These are phyloP conservation scores for Periophthalmodon schlosseri DNA, from an alignment of 2,113 vertebrate genomes.

Conservation along the genomic window DNA sequence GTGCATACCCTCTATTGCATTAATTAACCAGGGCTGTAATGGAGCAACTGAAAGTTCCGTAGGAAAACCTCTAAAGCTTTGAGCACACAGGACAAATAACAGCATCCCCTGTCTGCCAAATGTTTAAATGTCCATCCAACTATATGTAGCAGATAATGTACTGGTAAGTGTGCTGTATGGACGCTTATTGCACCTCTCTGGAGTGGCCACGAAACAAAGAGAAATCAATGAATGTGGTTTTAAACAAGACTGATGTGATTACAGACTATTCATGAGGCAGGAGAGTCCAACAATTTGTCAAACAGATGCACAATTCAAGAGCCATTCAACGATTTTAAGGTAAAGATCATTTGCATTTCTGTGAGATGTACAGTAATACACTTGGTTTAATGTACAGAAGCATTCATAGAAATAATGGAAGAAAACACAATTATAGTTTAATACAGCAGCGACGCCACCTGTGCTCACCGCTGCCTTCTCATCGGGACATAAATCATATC, in stretches of 20 bases:
- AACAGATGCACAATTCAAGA: conserved; percentile 5
- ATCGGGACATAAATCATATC: conserved; percentile 52
- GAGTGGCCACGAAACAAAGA: not conserved
- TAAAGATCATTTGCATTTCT: not conserved
- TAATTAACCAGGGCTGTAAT: too few species aligned
- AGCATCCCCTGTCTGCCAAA: not conserved
- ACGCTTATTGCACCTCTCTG: not conserved
- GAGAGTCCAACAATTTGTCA: not conserved
- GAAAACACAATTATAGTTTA: conserved; percentile 40
- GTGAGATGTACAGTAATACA: conserved; percentile 7
- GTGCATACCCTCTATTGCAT: too few species aligned
- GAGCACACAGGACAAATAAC: not conserved
- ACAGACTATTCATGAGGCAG: not conserved
- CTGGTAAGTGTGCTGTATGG: not conserved
- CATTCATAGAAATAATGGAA: conserved; percentile 35
- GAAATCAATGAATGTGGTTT: conserved; percentile 7
- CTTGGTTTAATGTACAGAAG: conserved; percentile 12
- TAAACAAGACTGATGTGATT: conserved; percentile 3
- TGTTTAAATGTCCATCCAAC: not conserved
- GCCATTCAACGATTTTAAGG: not conserved
- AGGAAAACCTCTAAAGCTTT: not conserved
- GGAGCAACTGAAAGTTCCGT: too few species aligned
- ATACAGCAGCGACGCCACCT: conserved; percentile 50
- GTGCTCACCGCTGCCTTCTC: conserved; percentile 39
- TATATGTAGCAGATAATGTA: not conserved